Conservation (phyloP, 2,797 vertebrate species). For the Thunnus albacares region DNA sequence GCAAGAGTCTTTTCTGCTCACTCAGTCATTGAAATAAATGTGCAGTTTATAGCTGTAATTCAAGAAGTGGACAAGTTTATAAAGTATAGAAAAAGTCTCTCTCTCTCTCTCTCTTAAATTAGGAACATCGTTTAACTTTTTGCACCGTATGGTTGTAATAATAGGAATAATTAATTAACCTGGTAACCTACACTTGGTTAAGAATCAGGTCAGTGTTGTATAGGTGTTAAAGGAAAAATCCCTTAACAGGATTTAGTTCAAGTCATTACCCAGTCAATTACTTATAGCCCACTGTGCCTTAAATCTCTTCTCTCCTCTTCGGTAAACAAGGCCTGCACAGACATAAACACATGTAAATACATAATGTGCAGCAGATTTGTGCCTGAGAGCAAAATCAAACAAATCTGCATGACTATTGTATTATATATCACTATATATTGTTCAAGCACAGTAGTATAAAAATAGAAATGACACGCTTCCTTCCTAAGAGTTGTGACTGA, state of each 20-base stretch:
- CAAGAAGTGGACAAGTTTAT: not conserved
- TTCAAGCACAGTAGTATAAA: not conserved
- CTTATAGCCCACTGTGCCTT: not conserved
- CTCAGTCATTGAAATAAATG: not conserved
- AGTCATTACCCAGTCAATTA: slow-evolving; percentile 18
- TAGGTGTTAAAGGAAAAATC: slow-evolving; percentile 18
- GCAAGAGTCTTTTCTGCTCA: not conserved
- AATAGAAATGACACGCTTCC: no score
- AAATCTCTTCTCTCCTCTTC: slow-evolving; percentile 2
- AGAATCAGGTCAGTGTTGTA: slow-evolving; percentile 22
- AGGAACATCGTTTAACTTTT: not conserved
- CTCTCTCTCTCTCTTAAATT: no score
- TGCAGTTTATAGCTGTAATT: not conserved
- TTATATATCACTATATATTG: not conserved
- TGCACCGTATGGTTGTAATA: not conserved
- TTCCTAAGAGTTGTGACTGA: no score
- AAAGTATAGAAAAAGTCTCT: not conserved
- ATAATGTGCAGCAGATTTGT: not conserved
- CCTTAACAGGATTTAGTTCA: slow-evolving; percentile 27
- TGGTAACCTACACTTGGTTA: slow-evolving; percentile 10
- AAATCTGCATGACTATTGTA: no score
- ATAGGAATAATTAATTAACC: not conserved
- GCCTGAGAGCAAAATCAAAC: not conserved
- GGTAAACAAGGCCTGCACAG: not conserved
- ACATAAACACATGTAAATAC: not conserved